Percentiles rank a stretch among this genome's conserved stretches.
These are phyloP conservation scores for Clistopyga incitator DNA, from an alignment of 2,888 invertebrate genomes.

Conservation along the genomic window DNA sequence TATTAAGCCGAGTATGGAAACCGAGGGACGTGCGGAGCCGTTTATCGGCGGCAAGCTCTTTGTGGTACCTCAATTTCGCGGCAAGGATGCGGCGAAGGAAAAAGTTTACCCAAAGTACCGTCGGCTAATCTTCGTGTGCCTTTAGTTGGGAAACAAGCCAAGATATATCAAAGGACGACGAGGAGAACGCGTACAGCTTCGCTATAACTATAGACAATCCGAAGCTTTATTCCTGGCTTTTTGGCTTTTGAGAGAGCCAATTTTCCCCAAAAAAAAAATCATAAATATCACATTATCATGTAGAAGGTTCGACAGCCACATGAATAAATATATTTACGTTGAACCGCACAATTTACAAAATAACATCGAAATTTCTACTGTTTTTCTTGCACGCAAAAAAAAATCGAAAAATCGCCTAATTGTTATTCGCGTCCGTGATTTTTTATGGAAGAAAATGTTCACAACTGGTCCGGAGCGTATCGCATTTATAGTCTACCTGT, in stretches of 20 bases:
- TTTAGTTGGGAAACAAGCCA: neutral
- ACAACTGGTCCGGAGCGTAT: neutral
- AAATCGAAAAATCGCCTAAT: too few relatives aligned
- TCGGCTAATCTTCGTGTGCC: conserved; percentile 15
- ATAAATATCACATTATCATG: too few relatives aligned
- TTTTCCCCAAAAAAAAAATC: neutral
- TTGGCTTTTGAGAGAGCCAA: too few relatives aligned
- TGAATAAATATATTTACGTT: too few relatives aligned
- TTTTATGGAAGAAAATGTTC: neutral
- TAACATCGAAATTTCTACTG: too few relatives aligned
- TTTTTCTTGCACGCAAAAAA: too few relatives aligned
- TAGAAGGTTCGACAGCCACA: too few relatives aligned
- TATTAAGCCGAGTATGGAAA: conserved; percentile 18
- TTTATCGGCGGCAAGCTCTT: neutral
- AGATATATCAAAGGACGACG: conserved; percentile 9
- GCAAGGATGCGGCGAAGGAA: conserved; percentile 19
- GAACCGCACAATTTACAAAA: too few relatives aligned
- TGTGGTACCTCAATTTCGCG: conserved; percentile 1
- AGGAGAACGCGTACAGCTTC: neutral
- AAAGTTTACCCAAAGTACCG: conserved; percentile 38
- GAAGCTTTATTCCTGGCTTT: neutral
- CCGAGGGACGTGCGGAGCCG: neutral
- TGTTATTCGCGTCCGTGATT: neutral
- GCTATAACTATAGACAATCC: neutral
- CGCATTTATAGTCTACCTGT: neutral